Evolutionary conservation across 2,888 invertebrate genomes (phyloP).

Genomic region (Sabatieria punctata): DNA sequence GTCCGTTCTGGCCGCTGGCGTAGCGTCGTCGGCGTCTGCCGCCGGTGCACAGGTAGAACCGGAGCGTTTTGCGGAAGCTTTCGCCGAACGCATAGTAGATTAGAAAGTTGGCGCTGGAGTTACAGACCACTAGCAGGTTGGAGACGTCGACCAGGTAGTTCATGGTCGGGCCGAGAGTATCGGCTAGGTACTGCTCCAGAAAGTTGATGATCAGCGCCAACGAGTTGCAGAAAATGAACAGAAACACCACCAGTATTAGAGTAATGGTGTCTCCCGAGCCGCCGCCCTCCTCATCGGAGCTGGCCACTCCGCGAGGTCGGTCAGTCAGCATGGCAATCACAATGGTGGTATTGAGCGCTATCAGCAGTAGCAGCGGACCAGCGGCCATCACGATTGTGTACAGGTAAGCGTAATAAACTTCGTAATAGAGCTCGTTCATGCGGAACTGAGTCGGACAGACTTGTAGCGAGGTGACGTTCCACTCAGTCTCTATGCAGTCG

Average conservation of each 20-base stretch:
- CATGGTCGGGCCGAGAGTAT: slow-evolving; percentile 1
- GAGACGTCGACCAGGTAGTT: slow-evolving; percentile 10
- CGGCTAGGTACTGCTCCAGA: slow-evolving; percentile 3
- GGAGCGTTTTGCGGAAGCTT: slow-evolving; percentile 2
- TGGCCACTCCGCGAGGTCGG: neutral
- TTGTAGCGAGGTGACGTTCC: slow-evolving; percentile 17
- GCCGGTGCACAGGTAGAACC: neutral
- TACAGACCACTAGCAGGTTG: slow-evolving; percentile 10
- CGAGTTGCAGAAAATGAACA: slow-evolving; percentile 11
- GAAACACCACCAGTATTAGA: slow-evolving; percentile 16
- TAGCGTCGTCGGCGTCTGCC: too few species aligned
- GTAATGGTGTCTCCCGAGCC: neutral
- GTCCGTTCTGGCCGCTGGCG: too few species aligned
- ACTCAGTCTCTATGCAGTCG: slow-evolving; percentile 23
- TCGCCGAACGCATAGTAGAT: slow-evolving; percentile 9
- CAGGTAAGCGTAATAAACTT: slow-evolving; percentile 5
- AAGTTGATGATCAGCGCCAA: slow-evolving; percentile 9
- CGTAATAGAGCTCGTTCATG: slow-evolving; percentile 14
- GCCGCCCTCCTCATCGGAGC: neutral
- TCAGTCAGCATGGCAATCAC: neutral
- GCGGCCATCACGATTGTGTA: slow-evolving; percentile 9
- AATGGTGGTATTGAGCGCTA: slow-evolving; percentile 5
- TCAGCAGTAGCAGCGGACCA: slow-evolving; percentile 7
- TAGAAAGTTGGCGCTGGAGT: slow-evolving; percentile 9
- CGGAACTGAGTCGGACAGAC: slow-evolving; percentile 19